Percentiles rank a stretch among this genome's conserved stretches.
phyloP scores from a whole-genome alignment of 2,888 invertebrate genomes.

The Diaperis boleti region DNA sequence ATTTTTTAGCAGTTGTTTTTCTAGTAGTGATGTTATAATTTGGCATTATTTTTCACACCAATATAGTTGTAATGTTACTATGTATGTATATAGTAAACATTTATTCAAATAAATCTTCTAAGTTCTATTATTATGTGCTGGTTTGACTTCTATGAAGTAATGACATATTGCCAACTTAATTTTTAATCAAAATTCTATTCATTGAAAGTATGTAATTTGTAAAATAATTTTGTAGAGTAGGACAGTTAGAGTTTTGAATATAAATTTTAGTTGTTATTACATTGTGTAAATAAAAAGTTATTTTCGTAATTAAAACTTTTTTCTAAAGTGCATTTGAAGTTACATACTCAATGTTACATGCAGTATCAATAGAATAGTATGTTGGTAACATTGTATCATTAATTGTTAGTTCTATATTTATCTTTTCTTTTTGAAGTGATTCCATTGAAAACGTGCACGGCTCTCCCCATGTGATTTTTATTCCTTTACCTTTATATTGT shows the following conservation, averaged over 20 bases:
- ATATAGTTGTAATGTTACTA: conserved; percentile 57
- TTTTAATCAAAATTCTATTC: conserved; percentile 15
- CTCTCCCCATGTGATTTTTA: background rate
- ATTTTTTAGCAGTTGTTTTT: conserved; percentile 48
- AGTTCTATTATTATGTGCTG: conserved; percentile 53
- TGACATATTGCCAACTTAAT: conserved; percentile 19
- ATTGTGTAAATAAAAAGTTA: too few relatives aligned
- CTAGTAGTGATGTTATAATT: conserved; percentile 45
- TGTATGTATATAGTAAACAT: conserved; percentile 59
- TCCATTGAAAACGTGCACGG: background rate
- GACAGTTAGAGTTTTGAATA: conserved; percentile 25
- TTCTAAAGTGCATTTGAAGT: conserved; percentile 7
- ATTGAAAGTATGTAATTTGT: conserved; percentile 23
- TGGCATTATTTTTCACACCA: conserved; percentile 52
- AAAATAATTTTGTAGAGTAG: conserved; percentile 32
- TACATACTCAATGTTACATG: conserved; percentile 5
- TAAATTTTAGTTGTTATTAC: conserved; percentile 30
- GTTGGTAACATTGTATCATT: background rate
- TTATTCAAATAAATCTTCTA: conserved; percentile 60
- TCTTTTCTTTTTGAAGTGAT: background rate
- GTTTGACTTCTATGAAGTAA: conserved; percentile 23
- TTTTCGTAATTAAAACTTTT: conserved; percentile 33
- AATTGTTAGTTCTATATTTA: background rate
- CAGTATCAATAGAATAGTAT: conserved; percentile 3
- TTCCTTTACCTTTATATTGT: background rate